phyloP scores from a whole-genome alignment of 2,888 invertebrate species.

The Cecidostiba fungosa region DNA sequence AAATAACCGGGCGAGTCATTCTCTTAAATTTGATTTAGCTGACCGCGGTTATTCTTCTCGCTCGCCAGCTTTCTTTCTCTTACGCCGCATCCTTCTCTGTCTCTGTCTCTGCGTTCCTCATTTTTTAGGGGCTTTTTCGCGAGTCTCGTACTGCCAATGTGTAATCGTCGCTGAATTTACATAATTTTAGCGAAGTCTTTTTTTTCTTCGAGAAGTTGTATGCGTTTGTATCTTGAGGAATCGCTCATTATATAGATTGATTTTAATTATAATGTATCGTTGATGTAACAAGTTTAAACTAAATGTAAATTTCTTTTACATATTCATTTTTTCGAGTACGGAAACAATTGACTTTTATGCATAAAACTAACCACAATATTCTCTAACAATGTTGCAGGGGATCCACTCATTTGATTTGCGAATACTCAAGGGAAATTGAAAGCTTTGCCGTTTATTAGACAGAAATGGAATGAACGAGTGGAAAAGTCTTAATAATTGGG shows the following conservation, averaged over 20 bases:
- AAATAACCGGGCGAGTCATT: constrained; percentile 77
- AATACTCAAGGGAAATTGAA: constrained; percentile 20
- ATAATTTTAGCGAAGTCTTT: background rate
- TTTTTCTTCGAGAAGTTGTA: too few species aligned
- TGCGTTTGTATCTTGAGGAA: too few species aligned
- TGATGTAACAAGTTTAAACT: too few species aligned
- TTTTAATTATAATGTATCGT: too few species aligned
- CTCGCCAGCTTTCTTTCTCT: constrained; percentile 11
- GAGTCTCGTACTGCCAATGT: background rate
- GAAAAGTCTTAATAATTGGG: constrained; percentile 10
- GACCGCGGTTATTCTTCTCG: constrained; percentile 56
- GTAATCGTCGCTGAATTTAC: background rate
- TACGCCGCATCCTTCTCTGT: constrained; percentile 6
- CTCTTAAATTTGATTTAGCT: constrained; percentile 78
- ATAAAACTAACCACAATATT: background rate
- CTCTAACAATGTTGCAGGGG: background rate
- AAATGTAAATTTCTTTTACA: too few species aligned
- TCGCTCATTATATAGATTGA: too few species aligned
- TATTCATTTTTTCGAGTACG: too few species aligned
- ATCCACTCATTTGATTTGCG: background rate
- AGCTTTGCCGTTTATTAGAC: constrained; percentile 13
- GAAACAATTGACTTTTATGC: too few species aligned
- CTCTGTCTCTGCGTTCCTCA: too few species aligned
- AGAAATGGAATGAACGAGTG: background rate
- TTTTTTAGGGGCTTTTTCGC: constrained; percentile 11